These are phyloP conservation scores for Excalfactoria chinensis DNA, from an alignment of 2,113 vertebrate genomes.

Conservation along the genomic window DNA sequence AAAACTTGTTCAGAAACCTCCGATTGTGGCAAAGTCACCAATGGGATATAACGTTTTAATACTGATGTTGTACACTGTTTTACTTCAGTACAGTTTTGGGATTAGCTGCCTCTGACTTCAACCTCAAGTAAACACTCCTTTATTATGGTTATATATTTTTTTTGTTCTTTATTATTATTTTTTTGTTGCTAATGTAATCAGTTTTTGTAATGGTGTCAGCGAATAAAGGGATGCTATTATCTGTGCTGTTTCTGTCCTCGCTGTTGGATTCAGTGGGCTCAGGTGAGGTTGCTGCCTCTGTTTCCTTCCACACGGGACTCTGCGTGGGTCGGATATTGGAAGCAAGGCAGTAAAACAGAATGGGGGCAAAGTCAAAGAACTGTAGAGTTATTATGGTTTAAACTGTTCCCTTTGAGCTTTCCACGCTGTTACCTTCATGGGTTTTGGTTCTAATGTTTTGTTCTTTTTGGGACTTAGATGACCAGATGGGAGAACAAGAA, in stretches of 20 bases:
- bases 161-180: constrained; percentile 52
- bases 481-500: background rate
- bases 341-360: background rate
- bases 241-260: constrained; percentile 49
- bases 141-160: constrained; percentile 44
- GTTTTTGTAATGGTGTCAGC: constrained; percentile 82
- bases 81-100: constrained; percentile 78
- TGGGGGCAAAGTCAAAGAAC: background rate
- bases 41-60: constrained; percentile 82
- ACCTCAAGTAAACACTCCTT: constrained; percentile 79
- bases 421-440: background rate
- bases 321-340: background rate
- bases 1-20: constrained; percentile 80
- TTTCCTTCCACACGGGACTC: fast-evolving
- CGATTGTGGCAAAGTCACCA: constrained; percentile 66
- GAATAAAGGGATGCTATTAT: constrained; percentile 85
- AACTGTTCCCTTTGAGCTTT: background rate
- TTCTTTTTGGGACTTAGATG: background rate
- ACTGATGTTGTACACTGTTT: constrained; percentile 80
- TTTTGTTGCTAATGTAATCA: constrained; percentile 81
- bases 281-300: background rate
- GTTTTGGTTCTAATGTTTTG: background rate
- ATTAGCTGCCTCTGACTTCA: constrained; percentile 81
- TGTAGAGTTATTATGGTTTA: background rate
- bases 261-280: background rate